phyloP scores from a whole-genome alignment of 2,797 vertebrate genomes.

The Darevskia nairensis region DNA sequence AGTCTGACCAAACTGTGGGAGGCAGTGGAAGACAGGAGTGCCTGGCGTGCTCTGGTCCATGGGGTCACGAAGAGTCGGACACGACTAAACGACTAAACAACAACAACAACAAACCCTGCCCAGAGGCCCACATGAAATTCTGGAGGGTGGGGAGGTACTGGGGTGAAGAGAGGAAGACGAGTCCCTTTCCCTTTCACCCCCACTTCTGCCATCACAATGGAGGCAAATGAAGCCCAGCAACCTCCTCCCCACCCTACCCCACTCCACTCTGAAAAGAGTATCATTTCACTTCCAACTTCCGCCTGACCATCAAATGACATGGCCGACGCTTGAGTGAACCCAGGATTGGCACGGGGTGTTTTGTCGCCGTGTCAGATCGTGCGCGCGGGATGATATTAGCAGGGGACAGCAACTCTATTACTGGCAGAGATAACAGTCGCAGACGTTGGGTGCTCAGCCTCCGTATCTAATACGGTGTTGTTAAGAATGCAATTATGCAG shows the following conservation, averaged over 20 bases:
- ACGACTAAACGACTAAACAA: too few species aligned
- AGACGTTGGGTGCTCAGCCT: slow-evolving; percentile 1
- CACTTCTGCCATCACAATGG: neutral
- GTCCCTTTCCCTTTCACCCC: neutral
- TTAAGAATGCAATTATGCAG: slow-evolving; percentile 28
- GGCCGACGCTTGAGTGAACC: neutral
- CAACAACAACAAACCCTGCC: too few species aligned
- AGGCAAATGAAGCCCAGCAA: neutral
- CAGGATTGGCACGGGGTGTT: neutral
- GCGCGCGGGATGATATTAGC: neutral
- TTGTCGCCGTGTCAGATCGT: neutral
- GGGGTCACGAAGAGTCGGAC: too few species aligned
- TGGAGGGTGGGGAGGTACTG: neutral
- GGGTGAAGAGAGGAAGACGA: neutral
- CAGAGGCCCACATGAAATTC: neutral
- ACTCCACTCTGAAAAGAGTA: neutral
- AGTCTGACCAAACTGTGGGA: too few species aligned
- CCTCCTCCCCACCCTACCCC: neutral
- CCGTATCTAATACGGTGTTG: neutral
- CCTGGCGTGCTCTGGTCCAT: too few species aligned
- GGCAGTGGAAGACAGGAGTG: too few species aligned
- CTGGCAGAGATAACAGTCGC: neutral
- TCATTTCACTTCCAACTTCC: neutral
- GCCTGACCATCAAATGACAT: neutral
- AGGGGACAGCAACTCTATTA: neutral